Evolutionary conservation across 2,113 vertebrate species (phyloP).

Genomic region (Nothocercus nigrocapillus): DNA sequence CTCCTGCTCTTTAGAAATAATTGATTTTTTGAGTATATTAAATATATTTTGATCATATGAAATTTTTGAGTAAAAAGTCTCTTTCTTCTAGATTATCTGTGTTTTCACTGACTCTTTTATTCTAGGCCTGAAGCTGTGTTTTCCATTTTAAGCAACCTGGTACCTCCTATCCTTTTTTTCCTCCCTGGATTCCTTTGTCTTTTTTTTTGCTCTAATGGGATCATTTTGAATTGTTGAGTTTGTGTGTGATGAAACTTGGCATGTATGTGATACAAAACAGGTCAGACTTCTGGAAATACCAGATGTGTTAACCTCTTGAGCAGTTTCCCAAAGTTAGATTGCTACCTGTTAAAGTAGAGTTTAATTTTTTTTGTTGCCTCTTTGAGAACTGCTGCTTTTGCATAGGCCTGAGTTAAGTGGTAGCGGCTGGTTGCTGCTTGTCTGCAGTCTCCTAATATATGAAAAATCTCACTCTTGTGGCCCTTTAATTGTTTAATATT

Average conservation of each 20-base stretch:
- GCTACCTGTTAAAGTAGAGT: not conserved
- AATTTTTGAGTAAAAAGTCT: not conserved
- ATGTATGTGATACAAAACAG: not conserved
- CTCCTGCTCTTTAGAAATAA: not conserved
- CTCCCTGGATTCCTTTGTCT: not conserved
- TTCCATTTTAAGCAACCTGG: not conserved
- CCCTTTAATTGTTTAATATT: constrained; percentile 20
- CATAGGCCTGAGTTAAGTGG: not conserved
- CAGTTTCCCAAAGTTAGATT: not conserved
- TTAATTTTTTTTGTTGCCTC: not conserved
- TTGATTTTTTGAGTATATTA: not conserved
- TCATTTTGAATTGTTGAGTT: not conserved
- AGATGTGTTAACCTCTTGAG: not conserved
- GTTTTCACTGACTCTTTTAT: not conserved
- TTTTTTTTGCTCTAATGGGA: not conserved
- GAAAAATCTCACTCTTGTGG: not conserved
- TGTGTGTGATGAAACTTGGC: not conserved
- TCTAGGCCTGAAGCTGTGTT: not conserved
- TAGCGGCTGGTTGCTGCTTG: not conserved
- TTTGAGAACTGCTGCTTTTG: not conserved
- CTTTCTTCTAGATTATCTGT: not conserved
- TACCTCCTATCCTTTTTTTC: not conserved
- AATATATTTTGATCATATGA: not conserved
- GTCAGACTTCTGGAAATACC: not conserved
- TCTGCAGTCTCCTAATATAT: not conserved